Evolutionary conservation across 2,113 vertebrate species (phyloP).

Genomic region (Cinclus mexicanus): DNA sequence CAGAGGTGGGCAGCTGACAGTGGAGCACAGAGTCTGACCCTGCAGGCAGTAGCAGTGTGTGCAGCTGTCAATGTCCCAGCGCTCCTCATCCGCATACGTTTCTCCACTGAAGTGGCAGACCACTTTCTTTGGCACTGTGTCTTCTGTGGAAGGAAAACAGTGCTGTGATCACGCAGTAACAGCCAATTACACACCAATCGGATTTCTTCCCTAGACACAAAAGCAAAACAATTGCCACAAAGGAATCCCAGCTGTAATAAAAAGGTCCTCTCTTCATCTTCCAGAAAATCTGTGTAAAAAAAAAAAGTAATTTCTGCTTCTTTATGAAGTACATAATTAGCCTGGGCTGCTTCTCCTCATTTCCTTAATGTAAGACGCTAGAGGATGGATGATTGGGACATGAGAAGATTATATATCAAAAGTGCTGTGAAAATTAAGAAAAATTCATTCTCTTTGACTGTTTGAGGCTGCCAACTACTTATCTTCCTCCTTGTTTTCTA

Average conservation of each 20-base stretch:
- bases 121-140: conserved; percentile 79
- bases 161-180: neutral
- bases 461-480: neutral
- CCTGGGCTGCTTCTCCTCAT: neutral
- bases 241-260: neutral
- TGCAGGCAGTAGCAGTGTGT: conserved; percentile 92
- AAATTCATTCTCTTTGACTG: neutral
- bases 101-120: conserved; percentile 88
- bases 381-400: neutral
- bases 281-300: neutral
- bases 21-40: conserved; percentile 92
- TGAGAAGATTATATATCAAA: neutral
- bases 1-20: conserved; percentile 87
- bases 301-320: neutral
- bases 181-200: neutral
- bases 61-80: conserved; percentile 92
- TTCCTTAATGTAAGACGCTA: neutral
- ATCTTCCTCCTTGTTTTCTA: neutral
- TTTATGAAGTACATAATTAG: neutral
- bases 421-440: neutral
- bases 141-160: conserved; percentile 74
- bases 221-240: neutral
- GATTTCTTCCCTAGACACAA: neutral
- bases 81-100: conserved; percentile 85
- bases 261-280: neutral